Percentiles rank a stretch among this genome's conserved stretches.
phyloP scores from a whole-genome alignment of 2,113 vertebrate genomes.

The Dasyornis broadbenti region DNA sequence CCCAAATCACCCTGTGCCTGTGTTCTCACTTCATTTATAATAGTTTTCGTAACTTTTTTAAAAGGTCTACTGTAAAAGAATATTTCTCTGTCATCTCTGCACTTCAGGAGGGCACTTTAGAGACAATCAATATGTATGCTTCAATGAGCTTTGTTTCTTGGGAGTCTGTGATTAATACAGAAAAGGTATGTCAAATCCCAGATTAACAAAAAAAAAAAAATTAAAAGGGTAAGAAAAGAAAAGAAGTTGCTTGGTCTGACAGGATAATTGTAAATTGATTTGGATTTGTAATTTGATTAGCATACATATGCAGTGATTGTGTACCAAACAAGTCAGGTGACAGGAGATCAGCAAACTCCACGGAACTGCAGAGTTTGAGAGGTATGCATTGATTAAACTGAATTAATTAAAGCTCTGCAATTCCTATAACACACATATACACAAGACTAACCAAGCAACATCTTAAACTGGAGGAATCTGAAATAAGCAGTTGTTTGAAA shows the following conservation, averaged over 20 bases:
- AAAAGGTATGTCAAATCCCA: not conserved
- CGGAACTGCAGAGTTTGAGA: not conserved
- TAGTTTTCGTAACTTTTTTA: not conserved
- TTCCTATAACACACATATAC: not conserved
- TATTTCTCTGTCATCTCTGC: not conserved
- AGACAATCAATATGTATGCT: not conserved
- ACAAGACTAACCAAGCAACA: not conserved
- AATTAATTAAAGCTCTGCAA: not conserved
- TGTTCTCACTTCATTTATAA: not conserved
- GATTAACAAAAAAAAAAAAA: not conserved
- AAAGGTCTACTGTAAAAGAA: not conserved
- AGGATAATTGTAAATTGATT: not conserved
- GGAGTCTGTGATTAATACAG: not conserved
- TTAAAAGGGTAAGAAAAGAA: not conserved
- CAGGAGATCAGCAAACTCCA: not conserved
- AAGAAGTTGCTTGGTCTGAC: not conserved
- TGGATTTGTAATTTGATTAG: not conserved
- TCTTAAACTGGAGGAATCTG: not conserved
- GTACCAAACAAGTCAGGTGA: not conserved
- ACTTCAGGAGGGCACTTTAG: not conserved
- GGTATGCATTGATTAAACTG: not conserved
- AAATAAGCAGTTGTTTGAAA: not conserved
- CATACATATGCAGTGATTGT: fast-evolving
- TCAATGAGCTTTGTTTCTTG: not conserved
- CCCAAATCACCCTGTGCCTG: not conserved